Evolutionary conservation across 2,113 vertebrate species (phyloP).

Genomic region (Toxotes chatareus): DNA sequence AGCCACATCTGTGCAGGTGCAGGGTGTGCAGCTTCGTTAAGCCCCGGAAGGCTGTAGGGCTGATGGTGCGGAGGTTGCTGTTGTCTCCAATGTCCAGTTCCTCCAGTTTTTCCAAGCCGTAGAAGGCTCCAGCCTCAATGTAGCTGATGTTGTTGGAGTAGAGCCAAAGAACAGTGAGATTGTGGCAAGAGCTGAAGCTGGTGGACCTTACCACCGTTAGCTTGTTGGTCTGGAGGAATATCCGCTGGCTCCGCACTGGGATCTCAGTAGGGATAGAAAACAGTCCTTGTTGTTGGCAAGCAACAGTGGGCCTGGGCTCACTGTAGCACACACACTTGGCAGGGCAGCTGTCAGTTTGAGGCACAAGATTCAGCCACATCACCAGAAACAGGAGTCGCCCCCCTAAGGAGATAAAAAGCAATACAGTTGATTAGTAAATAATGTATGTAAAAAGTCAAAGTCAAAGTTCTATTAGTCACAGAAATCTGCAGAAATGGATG

Average conservation of each 20-base stretch:
- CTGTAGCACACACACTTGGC: conserved; percentile 95
- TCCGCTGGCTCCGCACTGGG: conserved; percentile 92
- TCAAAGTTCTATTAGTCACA: background rate
- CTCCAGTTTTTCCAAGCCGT: conserved; percentile 92
- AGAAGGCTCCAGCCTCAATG: conserved; percentile 93
- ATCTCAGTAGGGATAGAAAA: conserved; percentile 92
- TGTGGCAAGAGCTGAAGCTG: conserved; percentile 93
- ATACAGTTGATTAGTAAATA: conserved; percentile 36
- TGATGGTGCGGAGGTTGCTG: conserved; percentile 90
- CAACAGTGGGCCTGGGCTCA: conserved; percentile 94
- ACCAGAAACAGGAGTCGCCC: conserved; percentile 93
- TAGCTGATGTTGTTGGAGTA: conserved; percentile 95
- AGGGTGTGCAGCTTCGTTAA: conserved; percentile 93
- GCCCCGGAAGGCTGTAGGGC: conserved; percentile 91
- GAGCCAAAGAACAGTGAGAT: conserved; percentile 96
- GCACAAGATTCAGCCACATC: conserved; percentile 91
- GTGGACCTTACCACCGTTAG: conserved; percentile 90
- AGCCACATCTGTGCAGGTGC: conserved; percentile 94
- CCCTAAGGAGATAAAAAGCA: conserved; percentile 83
- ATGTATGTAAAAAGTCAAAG: conserved; percentile 15
- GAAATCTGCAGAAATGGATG: background rate
- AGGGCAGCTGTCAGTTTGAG: conserved; percentile 89
- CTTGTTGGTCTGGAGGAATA: conserved; percentile 97
- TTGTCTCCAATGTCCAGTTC: conserved; percentile 98
- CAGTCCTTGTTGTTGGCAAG: conserved; percentile 97